Evolutionary conservation across 2,888 invertebrate genomes (phyloP).

Genomic region (Tenthredo distinguenda): DNA sequence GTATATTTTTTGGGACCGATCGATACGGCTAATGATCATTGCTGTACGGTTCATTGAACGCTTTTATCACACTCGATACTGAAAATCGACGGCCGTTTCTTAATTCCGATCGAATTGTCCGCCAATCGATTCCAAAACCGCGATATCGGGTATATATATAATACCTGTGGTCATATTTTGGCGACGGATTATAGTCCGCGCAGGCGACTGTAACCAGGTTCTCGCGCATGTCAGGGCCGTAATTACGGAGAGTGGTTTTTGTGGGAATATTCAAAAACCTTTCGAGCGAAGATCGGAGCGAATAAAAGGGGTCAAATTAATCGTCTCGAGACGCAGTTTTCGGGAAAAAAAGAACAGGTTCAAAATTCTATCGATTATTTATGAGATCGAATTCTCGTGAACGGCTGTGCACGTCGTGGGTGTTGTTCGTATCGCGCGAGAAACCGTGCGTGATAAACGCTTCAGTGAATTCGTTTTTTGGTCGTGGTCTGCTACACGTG

Average conservation of each 20-base stretch:
- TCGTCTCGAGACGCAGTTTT: too few species aligned
- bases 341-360: too few species aligned
- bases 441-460: constrained; percentile 19
- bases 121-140: neutral
- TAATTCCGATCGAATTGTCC: neutral
- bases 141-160: neutral
- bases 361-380: too few species aligned
- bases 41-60: neutral
- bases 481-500: constrained; percentile 36
- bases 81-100: neutral
- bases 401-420: neutral
- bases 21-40: neutral
- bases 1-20: neutral
- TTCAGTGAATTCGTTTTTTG: constrained; percentile 40
- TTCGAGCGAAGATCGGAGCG: too few species aligned
- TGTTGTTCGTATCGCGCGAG: neutral
- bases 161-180: neutral
- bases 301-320: too few species aligned
- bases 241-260: neutral
- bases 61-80: neutral
- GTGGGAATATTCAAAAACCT: neutral
- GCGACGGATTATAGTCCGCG: neutral
- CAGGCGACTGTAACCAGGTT: neutral
- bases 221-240: constrained; percentile 20
- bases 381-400: too few species aligned